Conservation (phyloP, 2,113 vertebrate species). For the Athene noctua region DNA sequence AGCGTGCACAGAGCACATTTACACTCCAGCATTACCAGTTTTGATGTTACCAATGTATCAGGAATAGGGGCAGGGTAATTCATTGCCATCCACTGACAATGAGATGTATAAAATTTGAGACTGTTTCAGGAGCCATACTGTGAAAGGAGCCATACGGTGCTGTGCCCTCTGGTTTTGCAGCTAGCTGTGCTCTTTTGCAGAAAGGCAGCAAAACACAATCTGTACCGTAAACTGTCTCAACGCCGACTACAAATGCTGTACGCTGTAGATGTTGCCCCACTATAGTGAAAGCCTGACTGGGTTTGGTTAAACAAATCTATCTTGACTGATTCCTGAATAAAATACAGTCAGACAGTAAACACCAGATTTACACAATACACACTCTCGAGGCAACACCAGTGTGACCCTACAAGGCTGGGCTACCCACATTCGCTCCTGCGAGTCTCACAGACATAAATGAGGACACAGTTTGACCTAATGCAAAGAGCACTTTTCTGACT, state of each 20-base stretch:
- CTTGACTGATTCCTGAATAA: not conserved
- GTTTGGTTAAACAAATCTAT: slow-evolving; percentile 3
- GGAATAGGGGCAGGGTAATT: fast-evolving
- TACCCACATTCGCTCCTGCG: fast-evolving
- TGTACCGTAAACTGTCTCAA: not conserved
- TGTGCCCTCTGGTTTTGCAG: not conserved
- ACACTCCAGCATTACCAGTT: not conserved
- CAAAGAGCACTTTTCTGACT: not conserved
- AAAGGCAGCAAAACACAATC: not conserved
- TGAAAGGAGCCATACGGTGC: not conserved
- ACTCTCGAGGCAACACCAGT: not conserved
- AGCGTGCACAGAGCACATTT: not conserved
- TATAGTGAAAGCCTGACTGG: not conserved
- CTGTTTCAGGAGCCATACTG: not conserved
- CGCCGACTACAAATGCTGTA: fast-evolving
- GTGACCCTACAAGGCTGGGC: fast-evolving
- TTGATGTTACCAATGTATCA: not conserved
- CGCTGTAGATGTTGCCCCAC: not conserved
- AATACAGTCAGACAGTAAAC: not conserved
- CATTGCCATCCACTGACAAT: not conserved
- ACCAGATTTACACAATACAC: not conserved
- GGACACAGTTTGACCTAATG: not conserved
- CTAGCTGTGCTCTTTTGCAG: not conserved
- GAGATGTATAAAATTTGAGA: not conserved
- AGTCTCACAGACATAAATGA: not conserved